Evolutionary conservation across 2,113 vertebrate genomes (phyloP).

Genomic region (Pelobates fuscus): DNA sequence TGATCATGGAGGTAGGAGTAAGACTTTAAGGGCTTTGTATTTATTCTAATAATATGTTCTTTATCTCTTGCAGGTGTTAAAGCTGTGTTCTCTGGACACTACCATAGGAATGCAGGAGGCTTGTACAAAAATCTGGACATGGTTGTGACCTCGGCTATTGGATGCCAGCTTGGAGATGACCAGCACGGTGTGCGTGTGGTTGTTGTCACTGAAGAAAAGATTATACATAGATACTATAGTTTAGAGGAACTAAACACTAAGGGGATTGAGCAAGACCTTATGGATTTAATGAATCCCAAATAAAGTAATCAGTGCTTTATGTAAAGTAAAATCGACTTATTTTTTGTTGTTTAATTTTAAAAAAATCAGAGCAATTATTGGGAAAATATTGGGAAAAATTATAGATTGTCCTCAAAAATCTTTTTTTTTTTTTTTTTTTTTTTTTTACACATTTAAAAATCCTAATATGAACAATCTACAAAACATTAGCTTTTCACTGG

Average conservation of each 20-base stretch:
- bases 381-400: too few relatives aligned
- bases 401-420: too few relatives aligned
- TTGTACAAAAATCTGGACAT: slow-evolving; percentile 80
- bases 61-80: slow-evolving; percentile 75
- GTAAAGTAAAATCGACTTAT: neutral
- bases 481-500: too few relatives aligned
- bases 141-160: slow-evolving; percentile 94
- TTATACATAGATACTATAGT: slow-evolving; percentile 85
- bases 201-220: slow-evolving; percentile 76
- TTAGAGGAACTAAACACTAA: slow-evolving; percentile 73
- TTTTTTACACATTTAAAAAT: too few relatives aligned
- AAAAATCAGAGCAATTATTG: too few relatives aligned
- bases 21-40: too few relatives aligned
- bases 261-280: slow-evolving; percentile 77
- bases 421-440: too few relatives aligned
- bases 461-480: too few relatives aligned
- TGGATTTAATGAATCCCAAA: slow-evolving; percentile 59
- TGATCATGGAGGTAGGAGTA: too few relatives aligned
- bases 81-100: slow-evolving; percentile 93
- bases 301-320: neutral
- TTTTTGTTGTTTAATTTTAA: neutral
- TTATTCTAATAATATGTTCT: neutral
- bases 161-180: slow-evolving; percentile 90
- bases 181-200: slow-evolving; percentile 85
- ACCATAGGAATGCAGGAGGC: slow-evolving; percentile 90